phyloP scores from a whole-genome alignment of 2,797 vertebrate genomes.

The Parauchenoglanis ngamensis region DNA sequence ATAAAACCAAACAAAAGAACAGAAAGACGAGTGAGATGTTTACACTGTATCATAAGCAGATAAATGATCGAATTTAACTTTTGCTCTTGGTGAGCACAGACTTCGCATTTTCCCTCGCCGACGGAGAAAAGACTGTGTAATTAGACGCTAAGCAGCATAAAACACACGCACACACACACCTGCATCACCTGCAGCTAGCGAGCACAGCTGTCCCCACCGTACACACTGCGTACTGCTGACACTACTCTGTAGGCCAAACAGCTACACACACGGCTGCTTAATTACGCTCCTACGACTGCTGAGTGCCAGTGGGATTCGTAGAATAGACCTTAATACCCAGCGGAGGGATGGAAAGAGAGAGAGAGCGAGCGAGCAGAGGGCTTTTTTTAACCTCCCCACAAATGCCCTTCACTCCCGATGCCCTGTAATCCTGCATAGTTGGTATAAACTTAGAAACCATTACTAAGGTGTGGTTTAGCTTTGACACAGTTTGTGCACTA shows the following conservation, averaged over 20 bases:
- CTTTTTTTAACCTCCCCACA: slow-evolving; percentile 4
- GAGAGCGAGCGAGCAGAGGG: too few species aligned
- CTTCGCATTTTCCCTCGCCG: neutral
- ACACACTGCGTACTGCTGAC: slow-evolving; percentile 2
- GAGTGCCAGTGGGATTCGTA: slow-evolving; percentile 18
- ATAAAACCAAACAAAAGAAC: neutral
- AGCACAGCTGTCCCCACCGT: slow-evolving; percentile 44
- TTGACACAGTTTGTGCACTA: slow-evolving; percentile 29
- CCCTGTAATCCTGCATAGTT: slow-evolving; percentile 25
- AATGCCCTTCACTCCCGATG: slow-evolving; percentile 2
- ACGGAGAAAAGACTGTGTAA: slow-evolving; percentile 38
- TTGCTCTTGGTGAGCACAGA: neutral
- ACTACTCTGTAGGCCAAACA: slow-evolving; percentile 33
- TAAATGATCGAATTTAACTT: neutral
- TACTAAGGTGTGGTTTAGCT: slow-evolving; percentile 31
- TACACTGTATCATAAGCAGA: neutral
- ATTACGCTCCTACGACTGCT: slow-evolving; percentile 17
- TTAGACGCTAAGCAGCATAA: slow-evolving; percentile 15
- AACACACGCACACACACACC: slow-evolving; percentile 33
- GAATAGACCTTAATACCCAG: slow-evolving; percentile 20
- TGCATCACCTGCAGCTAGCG: slow-evolving; percentile 57
- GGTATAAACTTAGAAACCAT: slow-evolving; percentile 23
- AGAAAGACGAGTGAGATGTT: neutral
- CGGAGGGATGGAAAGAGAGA: neutral
- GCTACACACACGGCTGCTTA: slow-evolving; percentile 32